These are phyloP conservation scores for Seriola dumerili DNA, from an alignment of 2,113 vertebrate species.

Conservation along the genomic window DNA sequence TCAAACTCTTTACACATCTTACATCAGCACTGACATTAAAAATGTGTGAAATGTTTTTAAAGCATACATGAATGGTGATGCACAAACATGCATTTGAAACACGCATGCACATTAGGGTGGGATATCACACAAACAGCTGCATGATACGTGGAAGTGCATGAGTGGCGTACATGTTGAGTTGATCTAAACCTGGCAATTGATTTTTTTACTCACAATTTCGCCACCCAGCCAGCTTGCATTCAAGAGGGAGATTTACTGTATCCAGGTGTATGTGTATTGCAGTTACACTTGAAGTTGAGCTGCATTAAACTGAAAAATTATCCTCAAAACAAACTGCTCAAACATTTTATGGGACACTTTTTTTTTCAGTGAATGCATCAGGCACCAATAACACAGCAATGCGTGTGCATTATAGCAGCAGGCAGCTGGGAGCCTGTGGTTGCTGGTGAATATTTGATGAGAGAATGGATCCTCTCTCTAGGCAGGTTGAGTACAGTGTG, in stretches of 20 bases:
- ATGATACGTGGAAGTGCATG: not conserved
- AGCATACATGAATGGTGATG: not conserved
- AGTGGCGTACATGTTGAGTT: not conserved
- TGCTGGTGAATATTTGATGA: constrained; percentile 86
- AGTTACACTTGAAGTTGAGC: constrained; percentile 18
- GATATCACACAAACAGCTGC: not conserved
- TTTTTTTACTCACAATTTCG: constrained; percentile 12
- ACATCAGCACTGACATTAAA: constrained; percentile 14
- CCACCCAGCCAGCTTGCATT: not conserved
- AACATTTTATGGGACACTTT: constrained; percentile 40
- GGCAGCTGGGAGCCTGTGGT: constrained; percentile 81
- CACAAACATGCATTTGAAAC: not conserved
- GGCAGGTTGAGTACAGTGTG: constrained; percentile 77
- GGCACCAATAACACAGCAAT: constrained; percentile 46
- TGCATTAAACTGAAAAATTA: constrained; percentile 31
- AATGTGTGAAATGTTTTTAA: not conserved
- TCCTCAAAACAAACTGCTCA: constrained; percentile 25
- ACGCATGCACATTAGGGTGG: not conserved
- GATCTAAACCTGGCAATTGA: not conserved
- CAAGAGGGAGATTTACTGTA: constrained; percentile 16
- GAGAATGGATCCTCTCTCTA: constrained; percentile 83
- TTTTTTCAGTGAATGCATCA: constrained; percentile 48
- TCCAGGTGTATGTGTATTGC: not conserved
- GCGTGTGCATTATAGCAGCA: constrained; percentile 68
- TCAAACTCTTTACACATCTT: not conserved